A percentile compares a stretch with the other conserved stretches of the same genome.
phyloP scores from a whole-genome alignment of 2,113 vertebrate genomes.

The Callipepla californica region DNA sequence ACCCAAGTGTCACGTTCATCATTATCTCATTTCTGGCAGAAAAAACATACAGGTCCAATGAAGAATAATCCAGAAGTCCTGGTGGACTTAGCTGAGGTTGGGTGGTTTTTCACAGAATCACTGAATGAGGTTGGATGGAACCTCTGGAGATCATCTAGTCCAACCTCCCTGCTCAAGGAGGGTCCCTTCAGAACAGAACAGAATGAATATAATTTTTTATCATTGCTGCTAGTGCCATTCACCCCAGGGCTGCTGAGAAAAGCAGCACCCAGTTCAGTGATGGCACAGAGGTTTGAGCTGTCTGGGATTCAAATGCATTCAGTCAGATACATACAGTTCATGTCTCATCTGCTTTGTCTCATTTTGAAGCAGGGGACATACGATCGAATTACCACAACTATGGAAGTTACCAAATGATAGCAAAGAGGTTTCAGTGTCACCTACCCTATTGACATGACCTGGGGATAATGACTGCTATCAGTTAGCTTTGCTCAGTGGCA shows the following conservation, averaged over 20 bases:
- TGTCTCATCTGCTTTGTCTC: not conserved
- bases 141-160: not conserved
- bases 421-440: not conserved
- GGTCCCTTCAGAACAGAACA: not conserved
- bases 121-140: not conserved
- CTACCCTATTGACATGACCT: not conserved
- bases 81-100: not conserved
- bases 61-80: not conserved
- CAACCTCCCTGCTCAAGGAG: not conserved
- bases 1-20: constrained; percentile 54
- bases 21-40: not conserved
- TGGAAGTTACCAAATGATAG: not conserved
- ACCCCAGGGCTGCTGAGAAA: not conserved
- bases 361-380: not conserved
- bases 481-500: not conserved
- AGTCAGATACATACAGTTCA: not conserved
- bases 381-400: not conserved
- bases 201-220: not conserved
- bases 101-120: not conserved
- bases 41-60: not conserved
- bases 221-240: fast-evolving
- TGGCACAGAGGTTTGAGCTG: not conserved
- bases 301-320: not conserved
- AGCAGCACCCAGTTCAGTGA: not conserved
- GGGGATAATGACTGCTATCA: not conserved